Base-by-base conservation (phyloP, 2,888 invertebrate genomes). In the Tenthredo mesomela region DNA sequence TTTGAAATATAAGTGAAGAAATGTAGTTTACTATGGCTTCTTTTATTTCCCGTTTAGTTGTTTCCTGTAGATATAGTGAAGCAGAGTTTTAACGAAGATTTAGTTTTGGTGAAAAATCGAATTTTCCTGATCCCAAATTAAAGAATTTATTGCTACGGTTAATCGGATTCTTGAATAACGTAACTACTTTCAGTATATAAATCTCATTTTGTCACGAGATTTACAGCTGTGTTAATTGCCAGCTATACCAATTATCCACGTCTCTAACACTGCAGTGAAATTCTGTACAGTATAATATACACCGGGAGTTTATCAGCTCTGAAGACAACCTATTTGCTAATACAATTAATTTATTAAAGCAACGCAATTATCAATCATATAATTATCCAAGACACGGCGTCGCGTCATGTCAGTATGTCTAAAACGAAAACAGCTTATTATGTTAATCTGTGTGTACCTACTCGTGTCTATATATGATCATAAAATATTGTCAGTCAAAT, bases 161-260 rank as follows among this genome's bases (percentile, higher is more conserved):
- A 70, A 70, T 70, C 37, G 18, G 15, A n/a, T 70, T 70, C 25
- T 25, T 47, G 25, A 25, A 47, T 9, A 47, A 75, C 40, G 21
- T 73, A 40, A 73, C 25, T 43, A 37, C 21, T 21, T 50, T 50
- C 61, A 7, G 71, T 2, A 2, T 29, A 29, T 71, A 43, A 43
- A 71, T 71, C 9, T 71, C n/a, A 71, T 40, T 40, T 71, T n/a
- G 40, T 71, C 10, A 7, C 10, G 18, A 71, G n/a, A 37, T 71
- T 71, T 71, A 71, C 71, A 40, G 40, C 25, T 21, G n/a, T 15
- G 71, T 71, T 71, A 40, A 71, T 71, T 40, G 40, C 71, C 33
- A 18, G n/a, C n/a, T 2, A 21, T 43, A 73, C 21, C n/a, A 43
- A 43, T 43, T 21, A 73, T 73, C n/a, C 71, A 71, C 37, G 18